Evolutionary conservation across 2,888 invertebrate genomes (phyloP), one percentile per base, ranked within the genome.

Genomic region (Plutella xylostella): DNA sequence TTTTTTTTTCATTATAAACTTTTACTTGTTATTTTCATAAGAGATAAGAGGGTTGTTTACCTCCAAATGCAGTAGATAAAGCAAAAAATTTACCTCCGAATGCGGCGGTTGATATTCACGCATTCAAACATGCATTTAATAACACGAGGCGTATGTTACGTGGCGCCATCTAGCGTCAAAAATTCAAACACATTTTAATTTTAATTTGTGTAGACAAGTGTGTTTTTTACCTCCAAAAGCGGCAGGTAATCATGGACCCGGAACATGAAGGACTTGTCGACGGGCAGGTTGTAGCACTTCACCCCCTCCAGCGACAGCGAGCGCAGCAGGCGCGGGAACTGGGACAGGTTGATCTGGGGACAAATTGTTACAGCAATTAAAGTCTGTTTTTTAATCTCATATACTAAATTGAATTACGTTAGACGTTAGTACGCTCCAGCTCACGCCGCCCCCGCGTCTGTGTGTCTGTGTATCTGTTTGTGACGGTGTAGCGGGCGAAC

Each of bases 241-340:
- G 82, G 78, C 54, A 88, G 64, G 22, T 75, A 67, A 12, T 76
- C 72, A 43, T 87, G 82, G 47, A 88, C 76, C 51, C 78, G 83
- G 54, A 78, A 85, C 40, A 89, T 71, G 54, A 85, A 88, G 0
- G 88, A 85, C 37, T 76, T 80, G 46, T 79, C 75, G 4, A 70
- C 47, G 38, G 73, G 61, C 33, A 83, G 54, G 51, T 86, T 82
- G 60, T 65, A 80, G 50, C 87, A 73, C 25, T 72, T 68, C 1
- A 84, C 72, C 0, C 87, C 87, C 28, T 79, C 75, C 3, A 88
- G 76, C 12, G 89, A 89, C 1, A 93, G 61, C 41, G 85, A 86
- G 55, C 84, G 87, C 31, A 93, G 63, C 0, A 85, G 80, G 2
- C 65, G 56, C 0, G 93, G 93, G 60, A 92, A 92, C 53, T 87